These are phyloP conservation scores for Brachionus asplanchnoidis DNA, from an alignment of 1,140 invertebrate species.

Conservation along the genomic window DNA sequence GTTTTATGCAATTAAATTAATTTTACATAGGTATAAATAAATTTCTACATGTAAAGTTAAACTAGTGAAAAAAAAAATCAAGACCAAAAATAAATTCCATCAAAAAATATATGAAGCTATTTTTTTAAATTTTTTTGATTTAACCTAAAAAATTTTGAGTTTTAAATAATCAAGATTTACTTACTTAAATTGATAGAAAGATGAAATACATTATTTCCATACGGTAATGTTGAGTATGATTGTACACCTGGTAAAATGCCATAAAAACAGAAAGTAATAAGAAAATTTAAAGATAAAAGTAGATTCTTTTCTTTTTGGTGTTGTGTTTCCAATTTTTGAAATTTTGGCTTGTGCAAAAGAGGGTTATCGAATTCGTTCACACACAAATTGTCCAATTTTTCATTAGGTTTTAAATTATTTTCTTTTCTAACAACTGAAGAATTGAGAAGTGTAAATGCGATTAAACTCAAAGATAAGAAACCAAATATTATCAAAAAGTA, in stretches of 20 bases:
- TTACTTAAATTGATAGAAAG: constrained; percentile 38
- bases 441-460: not conserved
- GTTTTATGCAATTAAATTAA: too few relatives aligned
- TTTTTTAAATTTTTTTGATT: too few relatives aligned
- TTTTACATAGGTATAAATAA: too few relatives aligned
- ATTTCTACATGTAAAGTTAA: too few relatives aligned
- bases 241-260: constrained; percentile 77
- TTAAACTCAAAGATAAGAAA: constrained; percentile 14
- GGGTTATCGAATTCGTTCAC: constrained; percentile 16
- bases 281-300: not conserved
- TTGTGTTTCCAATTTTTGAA: not conserved
- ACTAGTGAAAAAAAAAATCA: too few relatives aligned
- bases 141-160: too few relatives aligned
- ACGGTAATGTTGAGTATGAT: constrained; percentile 79
- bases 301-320: not conserved
- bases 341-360: not conserved
- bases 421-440: not conserved
- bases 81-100: too few relatives aligned
- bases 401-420: not conserved
- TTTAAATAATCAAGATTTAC: not conserved
- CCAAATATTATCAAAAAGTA: constrained; percentile 39
- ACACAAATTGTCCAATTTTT: not conserved
- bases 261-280: constrained; percentile 51
- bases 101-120: too few relatives aligned
- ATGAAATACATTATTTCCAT: constrained; percentile 62